Evolutionary conservation across 2,888 invertebrate genomes (phyloP).

Genomic region (Emesis castigata): DNA sequence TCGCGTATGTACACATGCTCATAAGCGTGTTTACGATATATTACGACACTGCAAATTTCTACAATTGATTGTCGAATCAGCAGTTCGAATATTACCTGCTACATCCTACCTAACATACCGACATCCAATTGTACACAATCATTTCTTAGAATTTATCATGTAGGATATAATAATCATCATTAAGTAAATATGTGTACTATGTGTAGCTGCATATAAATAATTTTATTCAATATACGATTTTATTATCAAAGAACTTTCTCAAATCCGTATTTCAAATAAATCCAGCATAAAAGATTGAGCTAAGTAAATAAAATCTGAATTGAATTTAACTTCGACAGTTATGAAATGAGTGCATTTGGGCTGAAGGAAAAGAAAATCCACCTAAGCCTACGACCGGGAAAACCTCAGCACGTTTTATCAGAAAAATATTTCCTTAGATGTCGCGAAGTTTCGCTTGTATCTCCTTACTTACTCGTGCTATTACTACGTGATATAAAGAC

Average conservation of each 20-base stretch:
- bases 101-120: too few species aligned
- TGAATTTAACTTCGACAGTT: conserved; percentile 82
- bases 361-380: conserved; percentile 78
- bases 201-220: too few species aligned
- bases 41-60: too few species aligned
- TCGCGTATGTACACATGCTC: too few species aligned
- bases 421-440: conserved; percentile 82
- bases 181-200: too few species aligned
- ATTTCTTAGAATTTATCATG: too few species aligned
- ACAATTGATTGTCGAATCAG: too few species aligned
- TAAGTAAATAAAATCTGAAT: conserved; percentile 76
- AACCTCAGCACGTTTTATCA: conserved; percentile 80
- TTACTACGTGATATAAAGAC: conserved; percentile 31
- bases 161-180: too few species aligned
- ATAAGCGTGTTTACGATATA: too few species aligned
- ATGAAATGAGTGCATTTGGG: conserved; percentile 82
- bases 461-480: conserved; percentile 67
- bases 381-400: conserved; percentile 77
- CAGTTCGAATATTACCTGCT: too few species aligned
- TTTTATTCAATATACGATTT: background rate
- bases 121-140: too few species aligned
- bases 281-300: background rate
- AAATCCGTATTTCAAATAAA: background rate
- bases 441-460: conserved; percentile 76
- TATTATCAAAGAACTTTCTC: background rate